phyloP scores from a whole-genome alignment of 2,797 vertebrate species.

The Ciconia nigra region DNA sequence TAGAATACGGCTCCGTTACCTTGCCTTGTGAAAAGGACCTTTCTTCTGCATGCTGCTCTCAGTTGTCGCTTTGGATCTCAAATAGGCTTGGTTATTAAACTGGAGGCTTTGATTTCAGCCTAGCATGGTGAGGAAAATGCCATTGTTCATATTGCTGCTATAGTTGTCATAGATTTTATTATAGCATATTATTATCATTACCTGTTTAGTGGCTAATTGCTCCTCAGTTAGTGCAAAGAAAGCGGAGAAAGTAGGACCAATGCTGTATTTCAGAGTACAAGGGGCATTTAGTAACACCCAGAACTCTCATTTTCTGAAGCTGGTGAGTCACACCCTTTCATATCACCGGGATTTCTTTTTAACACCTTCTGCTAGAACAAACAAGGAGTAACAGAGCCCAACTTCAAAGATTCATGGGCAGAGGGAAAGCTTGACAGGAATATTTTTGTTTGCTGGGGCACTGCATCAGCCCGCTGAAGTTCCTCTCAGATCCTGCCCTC shows the following conservation, averaged over 20 bases:
- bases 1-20: neutral
- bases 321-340: neutral
- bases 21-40: neutral
- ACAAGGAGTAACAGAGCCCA: neutral
- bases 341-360: neutral
- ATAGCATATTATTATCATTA: neutral
- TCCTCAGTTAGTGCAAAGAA: neutral
- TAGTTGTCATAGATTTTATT: neutral
- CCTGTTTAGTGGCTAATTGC: neutral
- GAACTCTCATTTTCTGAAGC: neutral
- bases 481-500: no score
- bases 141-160: neutral
- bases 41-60: rapidly evolving
- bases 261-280: neutral
- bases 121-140: neutral
- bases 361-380: neutral
- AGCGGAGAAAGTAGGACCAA: neutral
- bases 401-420: neutral
- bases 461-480: neutral
- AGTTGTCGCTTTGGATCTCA: neutral
- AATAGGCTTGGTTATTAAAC: neutral
- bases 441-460: neutral
- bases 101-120: neutral
- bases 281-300: neutral
- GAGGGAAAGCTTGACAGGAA: neutral